These are phyloP conservation scores for Oreonectes daqikongensis DNA, from an alignment of 2,797 vertebrate genomes.

Conservation along the genomic window DNA sequence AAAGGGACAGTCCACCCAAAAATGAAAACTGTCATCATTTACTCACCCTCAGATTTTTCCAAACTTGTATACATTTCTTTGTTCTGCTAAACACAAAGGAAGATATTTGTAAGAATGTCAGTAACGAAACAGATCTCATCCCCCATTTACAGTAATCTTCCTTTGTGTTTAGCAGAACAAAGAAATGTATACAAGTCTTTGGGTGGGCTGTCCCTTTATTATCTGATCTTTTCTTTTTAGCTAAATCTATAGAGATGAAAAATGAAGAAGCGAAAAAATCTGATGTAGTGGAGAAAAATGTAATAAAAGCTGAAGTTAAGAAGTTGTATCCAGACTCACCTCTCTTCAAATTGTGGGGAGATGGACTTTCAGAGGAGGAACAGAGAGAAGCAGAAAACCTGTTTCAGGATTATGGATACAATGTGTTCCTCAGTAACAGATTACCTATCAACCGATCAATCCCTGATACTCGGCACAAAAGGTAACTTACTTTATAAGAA, in stretches of 20 bases:
- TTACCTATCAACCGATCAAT: slow-evolving; percentile 85
- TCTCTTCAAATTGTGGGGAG: slow-evolving; percentile 88
- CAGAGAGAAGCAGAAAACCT: slow-evolving; percentile 79
- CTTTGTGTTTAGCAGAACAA: no score
- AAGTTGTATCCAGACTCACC: slow-evolving; percentile 84
- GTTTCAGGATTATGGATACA: slow-evolving; percentile 89
- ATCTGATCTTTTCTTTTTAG: not conserved
- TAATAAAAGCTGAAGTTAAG: slow-evolving; percentile 62
- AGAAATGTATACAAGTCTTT: no score
- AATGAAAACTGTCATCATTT: no score
- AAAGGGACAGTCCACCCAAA: no score
- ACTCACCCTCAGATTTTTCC: no score
- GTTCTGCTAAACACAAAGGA: no score
- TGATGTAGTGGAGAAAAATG: not conserved
- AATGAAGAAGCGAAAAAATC: not conserved
- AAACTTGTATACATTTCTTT: no score
- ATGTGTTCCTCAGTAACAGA: slow-evolving; percentile 89
- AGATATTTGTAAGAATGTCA: no score
- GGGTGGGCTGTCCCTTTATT: no score
- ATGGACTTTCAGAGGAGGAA: slow-evolving; percentile 83
- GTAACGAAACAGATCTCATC: no score
- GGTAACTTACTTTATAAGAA: slow-evolving; percentile 52
- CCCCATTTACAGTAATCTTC: no score
- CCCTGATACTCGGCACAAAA: slow-evolving; percentile 76
- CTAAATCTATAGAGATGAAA: slow-evolving; percentile 1